Conservation (phyloP, 2,888 invertebrate species). For the Phyto melanocephala region DNA sequence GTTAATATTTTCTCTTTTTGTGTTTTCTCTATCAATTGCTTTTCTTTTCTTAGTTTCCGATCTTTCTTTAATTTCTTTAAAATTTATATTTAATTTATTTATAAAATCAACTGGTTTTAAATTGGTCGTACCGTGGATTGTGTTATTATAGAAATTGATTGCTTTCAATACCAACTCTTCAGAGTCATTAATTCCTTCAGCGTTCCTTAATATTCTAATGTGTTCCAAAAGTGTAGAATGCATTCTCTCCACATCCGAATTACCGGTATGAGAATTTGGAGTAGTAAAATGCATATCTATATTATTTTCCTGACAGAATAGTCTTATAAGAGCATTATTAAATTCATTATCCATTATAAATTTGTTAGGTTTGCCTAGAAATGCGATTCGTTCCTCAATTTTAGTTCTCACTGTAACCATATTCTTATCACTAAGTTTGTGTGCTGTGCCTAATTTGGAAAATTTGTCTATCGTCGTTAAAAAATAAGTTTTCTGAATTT, state of each 20-base stretch:
- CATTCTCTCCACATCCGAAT: constrained; percentile 46
- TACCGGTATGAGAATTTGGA: constrained; percentile 46
- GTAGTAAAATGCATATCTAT: constrained; percentile 53
- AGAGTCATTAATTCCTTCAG: no score
- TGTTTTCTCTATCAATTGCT: not conserved
- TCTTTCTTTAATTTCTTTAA: not conserved
- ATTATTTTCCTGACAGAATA: constrained; percentile 37
- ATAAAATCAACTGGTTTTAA: constrained; percentile 2
- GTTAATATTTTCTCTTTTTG: no score
- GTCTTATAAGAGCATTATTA: constrained; percentile 49
- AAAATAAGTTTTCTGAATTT: no score
- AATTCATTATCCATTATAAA: constrained; percentile 61
- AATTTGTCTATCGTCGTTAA: constrained; percentile 57
- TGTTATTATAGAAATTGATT: not conserved
- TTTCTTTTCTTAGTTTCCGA: not conserved
- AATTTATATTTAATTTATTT: not conserved
- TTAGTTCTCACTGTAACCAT: constrained; percentile 45
- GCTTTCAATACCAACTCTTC: constrained; percentile 52
- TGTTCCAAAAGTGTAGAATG: constrained; percentile 34
- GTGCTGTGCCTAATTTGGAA: constrained; percentile 45
- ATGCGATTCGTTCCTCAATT: constrained; percentile 36
- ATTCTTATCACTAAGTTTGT: constrained; percentile 51
- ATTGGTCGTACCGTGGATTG: not conserved
- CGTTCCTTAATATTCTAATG: constrained; percentile 16
- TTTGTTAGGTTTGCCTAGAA: constrained; percentile 37